phyloP scores from a whole-genome alignment of 2,113 vertebrate genomes.

The Actenoides lindsayi region DNA sequence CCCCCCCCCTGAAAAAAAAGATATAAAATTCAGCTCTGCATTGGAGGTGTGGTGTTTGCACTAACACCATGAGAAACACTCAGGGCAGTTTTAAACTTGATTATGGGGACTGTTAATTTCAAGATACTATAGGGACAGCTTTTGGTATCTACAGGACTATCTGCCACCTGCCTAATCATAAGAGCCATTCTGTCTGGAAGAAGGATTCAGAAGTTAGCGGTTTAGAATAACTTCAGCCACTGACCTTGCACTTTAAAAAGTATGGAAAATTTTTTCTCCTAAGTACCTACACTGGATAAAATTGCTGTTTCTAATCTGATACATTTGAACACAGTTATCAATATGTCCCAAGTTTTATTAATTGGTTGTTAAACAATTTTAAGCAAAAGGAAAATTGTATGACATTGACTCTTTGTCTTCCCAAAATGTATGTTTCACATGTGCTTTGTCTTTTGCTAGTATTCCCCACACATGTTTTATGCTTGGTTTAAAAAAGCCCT shows the following conservation, averaged over 20 bases:
- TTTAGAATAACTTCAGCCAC: neutral
- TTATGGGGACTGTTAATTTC: neutral
- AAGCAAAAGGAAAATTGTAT: neutral
- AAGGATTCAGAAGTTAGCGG: neutral
- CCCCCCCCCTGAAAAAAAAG: no score
- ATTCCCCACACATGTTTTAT: neutral
- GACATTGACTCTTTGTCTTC: neutral
- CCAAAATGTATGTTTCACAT: accelerated
- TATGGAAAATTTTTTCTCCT: neutral
- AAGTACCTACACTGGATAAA: neutral
- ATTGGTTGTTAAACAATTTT: neutral
- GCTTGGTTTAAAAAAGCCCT: neutral
- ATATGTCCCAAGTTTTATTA: neutral
- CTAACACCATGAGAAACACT: neutral
- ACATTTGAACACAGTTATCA: neutral
- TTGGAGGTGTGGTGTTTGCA: neutral
- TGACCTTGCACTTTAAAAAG: neutral
- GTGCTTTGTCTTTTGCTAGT: neutral
- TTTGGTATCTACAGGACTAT: neutral
- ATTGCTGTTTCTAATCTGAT: neutral
- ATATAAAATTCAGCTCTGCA: neutral
- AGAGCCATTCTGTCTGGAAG: neutral
- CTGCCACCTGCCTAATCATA: neutral
- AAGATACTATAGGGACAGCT: neutral
- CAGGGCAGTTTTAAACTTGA: neutral